Evolutionary conservation across 2,888 invertebrate species (phyloP).

Genomic region (Atethmia centrago): DNA sequence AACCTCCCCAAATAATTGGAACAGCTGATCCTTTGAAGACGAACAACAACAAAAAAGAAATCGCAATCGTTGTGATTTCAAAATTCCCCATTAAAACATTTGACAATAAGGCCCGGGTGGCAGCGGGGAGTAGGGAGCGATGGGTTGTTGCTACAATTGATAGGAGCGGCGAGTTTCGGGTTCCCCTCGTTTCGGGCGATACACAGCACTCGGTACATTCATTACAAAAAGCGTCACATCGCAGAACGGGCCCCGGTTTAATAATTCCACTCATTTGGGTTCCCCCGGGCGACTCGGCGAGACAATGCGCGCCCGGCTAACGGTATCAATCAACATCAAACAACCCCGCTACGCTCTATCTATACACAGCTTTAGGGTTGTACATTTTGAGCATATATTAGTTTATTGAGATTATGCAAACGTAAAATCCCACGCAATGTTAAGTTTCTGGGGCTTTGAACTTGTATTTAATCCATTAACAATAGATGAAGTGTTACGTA

Average conservation of each 20-base stretch:
- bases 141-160: slow-evolving; percentile 77
- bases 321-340: slow-evolving; percentile 91
- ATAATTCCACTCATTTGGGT: slow-evolving; percentile 89
- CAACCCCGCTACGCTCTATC: slow-evolving; percentile 80
- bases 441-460: slow-evolving; percentile 45
- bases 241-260: slow-evolving; percentile 85
- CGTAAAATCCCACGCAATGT: slow-evolving; percentile 50
- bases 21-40: slow-evolving; percentile 71
- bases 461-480: slow-evolving; percentile 38
- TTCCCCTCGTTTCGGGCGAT: slow-evolving; percentile 63
- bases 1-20: slow-evolving; percentile 51
- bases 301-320: slow-evolving; percentile 88
- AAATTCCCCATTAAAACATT: slow-evolving; percentile 75
- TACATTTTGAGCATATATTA: slow-evolving; percentile 70
- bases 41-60: slow-evolving; percentile 65
- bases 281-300: slow-evolving; percentile 83
- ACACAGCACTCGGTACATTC: slow-evolving; percentile 79
- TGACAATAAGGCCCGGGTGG: slow-evolving; percentile 76
- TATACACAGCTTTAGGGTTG: slow-evolving; percentile 79
- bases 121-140: slow-evolving; percentile 66
- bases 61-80: slow-evolving; percentile 67
- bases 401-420: slow-evolving; percentile 56
- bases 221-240: slow-evolving; percentile 89
- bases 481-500: slow-evolving; percentile 30
- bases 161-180: slow-evolving; percentile 69